Evolutionary conservation across 2,113 vertebrate species (phyloP).

Genomic region (Pogonocichla stellata): DNA sequence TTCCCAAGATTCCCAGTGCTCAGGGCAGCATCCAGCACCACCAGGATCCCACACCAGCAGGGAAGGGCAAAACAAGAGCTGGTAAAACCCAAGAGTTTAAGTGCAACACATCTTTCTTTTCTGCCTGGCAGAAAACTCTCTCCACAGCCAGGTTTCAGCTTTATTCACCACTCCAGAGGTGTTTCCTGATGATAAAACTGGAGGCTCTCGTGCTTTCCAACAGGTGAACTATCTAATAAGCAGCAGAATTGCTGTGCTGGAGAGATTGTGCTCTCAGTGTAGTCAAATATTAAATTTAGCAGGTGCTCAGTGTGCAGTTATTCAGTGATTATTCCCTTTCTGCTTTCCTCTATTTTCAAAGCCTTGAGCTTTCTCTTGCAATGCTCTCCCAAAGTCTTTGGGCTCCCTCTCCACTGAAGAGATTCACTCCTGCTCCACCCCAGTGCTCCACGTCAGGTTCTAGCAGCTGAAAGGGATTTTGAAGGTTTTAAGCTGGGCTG

Average conservation of each 20-base stretch:
- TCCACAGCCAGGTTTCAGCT: not conserved
- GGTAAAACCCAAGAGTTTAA: not conserved
- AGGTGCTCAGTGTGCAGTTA: not conserved
- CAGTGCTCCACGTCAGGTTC: not conserved
- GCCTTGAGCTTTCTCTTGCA: not conserved
- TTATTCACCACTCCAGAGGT: not conserved
- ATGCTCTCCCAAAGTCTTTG: not conserved
- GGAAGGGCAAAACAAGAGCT: not conserved
- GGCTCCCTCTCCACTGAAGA: not conserved
- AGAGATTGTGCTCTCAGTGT: not conserved
- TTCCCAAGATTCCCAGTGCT: not conserved
- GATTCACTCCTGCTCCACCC: not conserved
- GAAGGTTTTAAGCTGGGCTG: not conserved
- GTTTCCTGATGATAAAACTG: not conserved
- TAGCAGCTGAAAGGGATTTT: not conserved
- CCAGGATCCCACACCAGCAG: fast-evolving
- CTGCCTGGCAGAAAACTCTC: not conserved
- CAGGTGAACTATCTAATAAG: not conserved
- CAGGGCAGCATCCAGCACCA: fast-evolving
- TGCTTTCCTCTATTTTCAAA: not conserved
- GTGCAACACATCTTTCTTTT: fast-evolving
- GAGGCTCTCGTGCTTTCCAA: not conserved
- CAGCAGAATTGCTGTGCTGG: not conserved
- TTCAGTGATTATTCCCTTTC: not conserved
- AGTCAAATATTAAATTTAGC: not conserved